Evolutionary conservation across 2,888 invertebrate species (phyloP).

Genomic region (Brenthis daphne): DNA sequence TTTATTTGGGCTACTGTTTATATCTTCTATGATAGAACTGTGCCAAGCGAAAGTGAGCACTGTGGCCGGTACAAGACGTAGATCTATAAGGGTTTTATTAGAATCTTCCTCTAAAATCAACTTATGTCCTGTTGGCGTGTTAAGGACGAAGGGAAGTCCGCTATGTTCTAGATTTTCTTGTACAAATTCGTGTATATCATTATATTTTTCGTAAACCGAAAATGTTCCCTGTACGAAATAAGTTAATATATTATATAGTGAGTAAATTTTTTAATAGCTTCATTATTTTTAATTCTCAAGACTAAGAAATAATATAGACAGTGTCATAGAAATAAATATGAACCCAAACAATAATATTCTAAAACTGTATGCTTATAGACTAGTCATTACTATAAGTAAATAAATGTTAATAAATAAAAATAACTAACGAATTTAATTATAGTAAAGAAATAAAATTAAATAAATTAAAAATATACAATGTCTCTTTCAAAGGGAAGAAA

Average conservation of each 20-base stretch:
- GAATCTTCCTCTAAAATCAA: conserved; percentile 84
- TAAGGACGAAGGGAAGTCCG: conserved; percentile 87
- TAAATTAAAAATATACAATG: no score
- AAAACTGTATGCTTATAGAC: no score
- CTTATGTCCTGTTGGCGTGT: conserved; percentile 85
- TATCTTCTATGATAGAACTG: conserved; percentile 73
- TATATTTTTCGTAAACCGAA: conserved; percentile 89
- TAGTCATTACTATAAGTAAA: no score
- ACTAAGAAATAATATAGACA: no score
- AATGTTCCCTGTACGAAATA: conserved; percentile 89
- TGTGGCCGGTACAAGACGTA: conserved; percentile 91
- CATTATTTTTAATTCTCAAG: no score
- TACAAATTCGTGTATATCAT: conserved; percentile 89
- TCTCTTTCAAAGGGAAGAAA: no score
- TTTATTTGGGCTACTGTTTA: conserved; percentile 75
- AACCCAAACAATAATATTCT: no score
- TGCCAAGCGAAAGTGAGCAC: conserved; percentile 90
- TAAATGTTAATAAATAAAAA: no score
- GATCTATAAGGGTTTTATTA: conserved; percentile 88
- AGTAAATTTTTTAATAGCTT: neutral
- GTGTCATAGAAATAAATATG: no score
- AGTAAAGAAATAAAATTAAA: no score
- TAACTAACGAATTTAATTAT: no score
- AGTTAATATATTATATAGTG: no score
- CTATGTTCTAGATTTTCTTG: conserved; percentile 87